Base-by-base conservation (phyloP, 1,140 invertebrate species). In the Aphidius ervi region DNA sequence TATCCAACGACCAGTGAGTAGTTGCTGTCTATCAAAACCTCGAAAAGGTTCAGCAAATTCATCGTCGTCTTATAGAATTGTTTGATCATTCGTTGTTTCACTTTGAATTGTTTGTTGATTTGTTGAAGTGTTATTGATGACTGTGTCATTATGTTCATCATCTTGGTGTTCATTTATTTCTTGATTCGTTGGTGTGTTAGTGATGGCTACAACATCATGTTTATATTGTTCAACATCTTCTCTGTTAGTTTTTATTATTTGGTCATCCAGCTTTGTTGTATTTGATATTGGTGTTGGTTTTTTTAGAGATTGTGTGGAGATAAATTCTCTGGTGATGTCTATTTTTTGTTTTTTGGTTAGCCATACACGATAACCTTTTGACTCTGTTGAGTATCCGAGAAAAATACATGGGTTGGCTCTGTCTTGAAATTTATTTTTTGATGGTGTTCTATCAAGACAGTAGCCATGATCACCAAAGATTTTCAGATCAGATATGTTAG, bases 301-400 rank as follows among this genome's bases (percentile, higher is more conserved):
- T 16, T 16, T 16, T 16, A 1, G 16, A 16, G 16, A 16, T 16
- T 50, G 5, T 37, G 37, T 37, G 7, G 37, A 50, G 1, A 8
- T n/a, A 50, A 50, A 16, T 6, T 50, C 49, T 37, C 49, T 23
- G 2, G 20, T 50, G 1, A 50, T 23, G 1, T 37, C 8, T 8
- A 50, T 50, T 7, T 9, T 50, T 3, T 31, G 49, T 23, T 20
- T 37, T 0, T 50, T 0, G 0, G 5, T n/a, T 8, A 8, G 3
- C 40, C 31, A 53, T 9, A 59, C 40, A 1, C 58, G 49, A 53
- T 46, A 59, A 7, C 39, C 58, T 43, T 59, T 59, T 10, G 49
- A 53, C 4, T 42, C 8, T 16, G n/a, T 7, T 4, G 40, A 43
- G 10, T 59, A 59, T 39, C 49, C 58, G 2, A 59, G 16, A 6